Evolutionary conservation across 2,888 invertebrate species (phyloP), one percentile per base, ranked within the genome.

Genomic region (Netelia melanura): DNA sequence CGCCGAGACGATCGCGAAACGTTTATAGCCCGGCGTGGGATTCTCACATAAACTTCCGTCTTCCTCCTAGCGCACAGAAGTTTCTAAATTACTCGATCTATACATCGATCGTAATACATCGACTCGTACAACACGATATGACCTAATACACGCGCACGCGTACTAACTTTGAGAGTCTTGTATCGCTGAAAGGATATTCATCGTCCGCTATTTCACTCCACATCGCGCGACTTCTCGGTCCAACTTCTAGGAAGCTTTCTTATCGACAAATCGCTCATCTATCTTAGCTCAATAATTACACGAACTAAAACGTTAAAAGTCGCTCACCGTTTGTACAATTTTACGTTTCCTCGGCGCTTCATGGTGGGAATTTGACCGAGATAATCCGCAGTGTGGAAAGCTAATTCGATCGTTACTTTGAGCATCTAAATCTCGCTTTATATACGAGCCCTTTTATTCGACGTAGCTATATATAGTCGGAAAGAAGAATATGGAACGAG

Each of bases 1-100:
- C 30, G 21, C 38, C 11, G 48, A 72, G 44, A 70, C 11, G 62
- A 25, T 81, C 64, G 68, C 62, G 65, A 70, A 81, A 85, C 81
- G 83, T 85, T 87, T 80, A 70, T 82, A 78, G 70, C 65, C 43
- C 76, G 58, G 65, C 71, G 48, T 81, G 67, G 86, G 61, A 81
- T 86, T 86, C 80, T 64, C 83, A 83, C 81, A 74, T 75, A 75
- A 71, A 77, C 64, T 74, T 64, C 64, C 71, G 58, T 77, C 56
- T 72, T 71, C 70, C 80, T 48, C 14, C 3, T 3, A 10, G 48
- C 1, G 11, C 52, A 70, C 48, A 52, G n/a, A 14, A 56, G 17
- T 44, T 80, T 64, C 43, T 65, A 43, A 44, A 52, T 38, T n/a
- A 2, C 70, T 48, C 65, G 10, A 62, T 74, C 10, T 44, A 62